A percentile compares a stretch with the other conserved stretches of the same genome.
These are phyloP conservation scores for Syngnathus acus DNA, from an alignment of 2,797 vertebrate species.

Conservation along the genomic window DNA sequence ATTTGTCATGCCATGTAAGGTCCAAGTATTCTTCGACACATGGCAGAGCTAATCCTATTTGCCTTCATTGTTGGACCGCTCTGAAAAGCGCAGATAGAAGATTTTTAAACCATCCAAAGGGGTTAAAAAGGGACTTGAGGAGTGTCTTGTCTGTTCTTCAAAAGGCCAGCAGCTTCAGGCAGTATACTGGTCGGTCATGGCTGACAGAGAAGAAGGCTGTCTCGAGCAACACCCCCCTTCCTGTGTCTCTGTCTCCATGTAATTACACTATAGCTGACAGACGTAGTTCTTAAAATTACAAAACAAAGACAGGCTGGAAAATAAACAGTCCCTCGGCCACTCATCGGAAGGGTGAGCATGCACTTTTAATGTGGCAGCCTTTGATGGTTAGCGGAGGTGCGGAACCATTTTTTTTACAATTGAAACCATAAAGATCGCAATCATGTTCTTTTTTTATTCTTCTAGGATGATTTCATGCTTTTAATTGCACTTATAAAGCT, in stretches of 20 bases:
- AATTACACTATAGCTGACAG: slow-evolving; percentile 77
- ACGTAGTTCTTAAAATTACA: slow-evolving; percentile 77
- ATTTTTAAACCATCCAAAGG: slow-evolving; percentile 47
- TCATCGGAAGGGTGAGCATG: slow-evolving; percentile 30
- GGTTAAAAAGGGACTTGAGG: slow-evolving; percentile 53
- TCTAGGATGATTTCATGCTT: slow-evolving; percentile 2
- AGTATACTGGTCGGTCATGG: slow-evolving; percentile 54
- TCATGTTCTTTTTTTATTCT: not conserved
- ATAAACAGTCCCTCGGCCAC: slow-evolving; percentile 66
- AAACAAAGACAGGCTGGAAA: slow-evolving; percentile 74
- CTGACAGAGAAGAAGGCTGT: slow-evolving; percentile 72
- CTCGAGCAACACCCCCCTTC: slow-evolving; percentile 47
- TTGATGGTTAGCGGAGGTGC: slow-evolving; percentile 34
- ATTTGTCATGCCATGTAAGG: not conserved
- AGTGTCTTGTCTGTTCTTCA: slow-evolving; percentile 67
- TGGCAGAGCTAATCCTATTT: not conserved
- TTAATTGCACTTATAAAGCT: slow-evolving; percentile 2
- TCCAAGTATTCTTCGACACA: not conserved
- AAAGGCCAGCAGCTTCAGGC: slow-evolving; percentile 60
- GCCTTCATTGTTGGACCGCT: not conserved
- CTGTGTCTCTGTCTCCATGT: slow-evolving; percentile 72
- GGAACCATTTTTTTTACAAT: slow-evolving; percentile 21
- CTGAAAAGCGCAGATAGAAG: not conserved
- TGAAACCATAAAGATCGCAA: slow-evolving; percentile 24
- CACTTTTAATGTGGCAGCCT: slow-evolving; percentile 29